A percentile compares a stretch with the other conserved stretches of the same genome.
These are phyloP conservation scores for Camelus dromedarius DNA, from an alignment of 2,113 vertebrate genomes.

Conservation along the genomic window DNA sequence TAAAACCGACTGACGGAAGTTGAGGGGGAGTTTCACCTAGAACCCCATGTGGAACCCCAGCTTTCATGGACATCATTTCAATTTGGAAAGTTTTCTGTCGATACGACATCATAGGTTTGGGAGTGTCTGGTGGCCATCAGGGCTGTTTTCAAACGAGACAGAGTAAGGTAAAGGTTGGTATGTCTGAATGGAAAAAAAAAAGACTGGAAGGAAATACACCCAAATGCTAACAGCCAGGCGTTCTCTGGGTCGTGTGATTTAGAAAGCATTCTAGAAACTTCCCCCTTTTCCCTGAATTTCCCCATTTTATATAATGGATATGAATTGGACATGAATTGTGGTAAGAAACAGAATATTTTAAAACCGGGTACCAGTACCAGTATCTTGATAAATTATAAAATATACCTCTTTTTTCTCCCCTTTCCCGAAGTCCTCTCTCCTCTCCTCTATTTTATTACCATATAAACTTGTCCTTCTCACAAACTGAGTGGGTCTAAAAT, in stretches of 20 bases:
- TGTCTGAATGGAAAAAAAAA: not conserved
- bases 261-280: not conserved
- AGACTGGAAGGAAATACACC: not conserved
- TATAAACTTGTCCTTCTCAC: not conserved
- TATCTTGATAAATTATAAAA: not conserved
- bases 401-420: not conserved
- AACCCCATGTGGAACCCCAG: rapidly evolving
- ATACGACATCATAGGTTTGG: not conserved
- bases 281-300: not conserved
- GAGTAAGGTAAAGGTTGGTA: not conserved
- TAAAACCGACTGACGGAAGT: not conserved
- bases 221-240: not conserved
- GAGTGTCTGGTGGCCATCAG: not conserved
- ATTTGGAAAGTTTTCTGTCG: not conserved
- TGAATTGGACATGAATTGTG: not conserved
- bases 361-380: not conserved
- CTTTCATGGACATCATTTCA: not conserved
- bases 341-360: not conserved
- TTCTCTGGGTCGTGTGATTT: not conserved
- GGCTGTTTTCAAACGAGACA: not conserved
- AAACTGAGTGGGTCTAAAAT: not conserved
- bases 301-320: not conserved
- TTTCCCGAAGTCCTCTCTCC: not conserved
- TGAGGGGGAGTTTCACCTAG: not conserved
- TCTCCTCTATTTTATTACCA: not conserved